A percentile compares a stretch with the other conserved stretches of the same genome.
phyloP scores from a whole-genome alignment of 2,888 invertebrate species.

The Gryllus longicercus region DNA sequence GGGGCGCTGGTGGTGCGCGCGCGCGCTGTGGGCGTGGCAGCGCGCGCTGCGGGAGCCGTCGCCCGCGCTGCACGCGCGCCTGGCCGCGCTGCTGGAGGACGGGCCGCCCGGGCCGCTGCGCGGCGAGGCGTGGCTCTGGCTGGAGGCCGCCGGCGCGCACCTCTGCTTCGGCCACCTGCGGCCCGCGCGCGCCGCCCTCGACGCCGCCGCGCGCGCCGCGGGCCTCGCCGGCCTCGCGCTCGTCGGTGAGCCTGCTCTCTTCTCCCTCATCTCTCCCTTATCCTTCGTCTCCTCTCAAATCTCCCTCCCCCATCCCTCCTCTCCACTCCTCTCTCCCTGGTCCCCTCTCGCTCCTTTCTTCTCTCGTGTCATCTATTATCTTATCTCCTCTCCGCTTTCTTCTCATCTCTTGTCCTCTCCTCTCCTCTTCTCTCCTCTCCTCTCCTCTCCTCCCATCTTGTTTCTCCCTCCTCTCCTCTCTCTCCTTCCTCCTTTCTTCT shows the following conservation, averaged over 20 bases:
- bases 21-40: conserved; percentile 72
- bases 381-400: too few relatives aligned
- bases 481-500: too few relatives aligned
- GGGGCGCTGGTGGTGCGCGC: conserved; percentile 69
- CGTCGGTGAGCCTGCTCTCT: not conserved
- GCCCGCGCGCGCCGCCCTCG: conserved; percentile 61
- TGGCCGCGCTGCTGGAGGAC: conserved; percentile 50
- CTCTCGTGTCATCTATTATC: too few relatives aligned
- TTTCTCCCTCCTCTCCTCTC: too few relatives aligned
- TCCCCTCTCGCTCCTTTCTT: too few relatives aligned
- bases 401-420: too few relatives aligned
- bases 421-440: too few relatives aligned
- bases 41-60: conserved; percentile 71
- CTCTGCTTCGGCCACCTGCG: conserved; percentile 70
- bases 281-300: too few relatives aligned
- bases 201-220: conserved; percentile 49
- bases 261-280: too few relatives aligned
- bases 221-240: not conserved
- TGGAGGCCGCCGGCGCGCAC: conserved; percentile 64
- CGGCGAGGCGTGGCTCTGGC: conserved; percentile 47
- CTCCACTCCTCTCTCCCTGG: too few relatives aligned
- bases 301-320: too few relatives aligned
- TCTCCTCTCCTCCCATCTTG: too few relatives aligned
- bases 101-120: conserved; percentile 36
- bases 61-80: conserved; percentile 59